Base-by-base conservation (phyloP, 2,888 invertebrate species). In the Mythimna pallens region DNA sequence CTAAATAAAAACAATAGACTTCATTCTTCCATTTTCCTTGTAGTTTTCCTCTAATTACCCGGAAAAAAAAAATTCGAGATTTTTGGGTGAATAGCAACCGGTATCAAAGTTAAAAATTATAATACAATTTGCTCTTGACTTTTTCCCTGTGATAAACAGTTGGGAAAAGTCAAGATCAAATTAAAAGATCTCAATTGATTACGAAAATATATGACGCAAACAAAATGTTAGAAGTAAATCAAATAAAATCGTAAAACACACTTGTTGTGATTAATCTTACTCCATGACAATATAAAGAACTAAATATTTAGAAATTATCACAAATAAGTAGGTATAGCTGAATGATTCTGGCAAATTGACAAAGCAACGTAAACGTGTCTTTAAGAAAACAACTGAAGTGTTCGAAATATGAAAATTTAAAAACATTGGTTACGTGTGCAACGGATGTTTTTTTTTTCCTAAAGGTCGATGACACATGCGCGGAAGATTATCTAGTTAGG, bases 381-480 rank as follows among this genome's bases (percentile, higher is more conserved):
- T 61, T 52, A 69, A 65, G 61, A 80, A 82, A 73, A 81, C 52
- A 71, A 65, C 61, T 76, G 52, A 77, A 72, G 47, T 79, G 61
- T 84, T 78, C 76, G 63, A 75, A 81, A 43, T 78, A 74, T 76
- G 50, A 73, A 76, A 52, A 78, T 83, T 83, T 74, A 74, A 79
- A 82, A 75, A 65, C 73, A 76, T 73, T 89, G 71, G 89, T 89
- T 89, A 86, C 89, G 90, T 89, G 89, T 87, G 90, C 90, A 90
- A 87, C 70, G 36, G 50, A 20, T 34, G 20, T 66, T 77, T 81
- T 77, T 78, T 70, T 76, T 80, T 75, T 54, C 30, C 0, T 20
- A 68, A 47, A 79, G 82, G 81, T 85, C 83, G 76, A 67, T 83
- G 86, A 82, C 84, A 80, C 70, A 50, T 43, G 25, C 20, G n/a